These are phyloP conservation scores for Drosophila bocki DNA, from an alignment of 1,140 invertebrate species.

Conservation along the genomic window DNA sequence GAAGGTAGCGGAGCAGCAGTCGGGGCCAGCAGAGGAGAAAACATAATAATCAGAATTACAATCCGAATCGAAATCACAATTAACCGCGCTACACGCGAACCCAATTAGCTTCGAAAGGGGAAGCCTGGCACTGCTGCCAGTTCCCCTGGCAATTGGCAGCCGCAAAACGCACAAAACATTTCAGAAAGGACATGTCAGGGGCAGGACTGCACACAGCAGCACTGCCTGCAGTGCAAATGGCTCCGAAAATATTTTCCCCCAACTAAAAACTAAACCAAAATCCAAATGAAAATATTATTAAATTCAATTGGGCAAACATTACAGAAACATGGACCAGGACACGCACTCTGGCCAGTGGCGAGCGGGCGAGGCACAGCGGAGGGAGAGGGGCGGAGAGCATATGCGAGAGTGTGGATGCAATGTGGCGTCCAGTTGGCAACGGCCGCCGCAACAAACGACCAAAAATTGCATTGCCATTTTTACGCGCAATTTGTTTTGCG, in stretches of 20 bases:
- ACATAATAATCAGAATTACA: constrained; percentile 54
- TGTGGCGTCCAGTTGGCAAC: constrained; percentile 81
- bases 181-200: constrained; percentile 57
- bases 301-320: constrained; percentile 83
- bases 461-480: constrained; percentile 83
- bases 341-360: constrained; percentile 8
- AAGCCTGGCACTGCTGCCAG: constrained; percentile 21
- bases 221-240: constrained; percentile 53
- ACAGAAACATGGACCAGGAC: constrained; percentile 65
- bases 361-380: neutral
- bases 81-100: constrained; percentile 53
- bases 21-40: constrained; percentile 28
- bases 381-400: constrained; percentile 26
- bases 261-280: constrained; percentile 79
- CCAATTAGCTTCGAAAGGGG: constrained; percentile 53
- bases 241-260: constrained; percentile 56
- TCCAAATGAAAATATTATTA: constrained; percentile 84
- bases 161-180: constrained; percentile 74
- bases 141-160: constrained; percentile 56
- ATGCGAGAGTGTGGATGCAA: constrained; percentile 78
- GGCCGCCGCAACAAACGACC: constrained; percentile 82
- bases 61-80: constrained; percentile 54
- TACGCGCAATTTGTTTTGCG: constrained; percentile 83
- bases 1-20: neutral
- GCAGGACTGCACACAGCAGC: constrained; percentile 28